These are phyloP conservation scores for Polypterus senegalus DNA, from an alignment of 2,113 vertebrate genomes.

Conservation along the genomic window DNA sequence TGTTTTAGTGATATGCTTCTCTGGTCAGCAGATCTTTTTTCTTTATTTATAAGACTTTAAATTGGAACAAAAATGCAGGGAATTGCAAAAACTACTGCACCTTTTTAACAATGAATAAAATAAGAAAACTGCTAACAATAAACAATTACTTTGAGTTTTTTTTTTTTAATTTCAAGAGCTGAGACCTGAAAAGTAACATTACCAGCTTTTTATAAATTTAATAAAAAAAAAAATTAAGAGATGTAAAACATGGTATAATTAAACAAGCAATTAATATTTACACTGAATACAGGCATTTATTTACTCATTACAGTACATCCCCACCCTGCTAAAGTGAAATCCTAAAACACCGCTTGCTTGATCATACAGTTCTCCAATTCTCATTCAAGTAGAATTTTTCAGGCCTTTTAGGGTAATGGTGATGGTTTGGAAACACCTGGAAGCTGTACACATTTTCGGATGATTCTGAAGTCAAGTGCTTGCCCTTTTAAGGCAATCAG, in stretches of 20 bases:
- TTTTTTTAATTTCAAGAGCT: no score
- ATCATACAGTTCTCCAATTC: constrained; percentile 3
- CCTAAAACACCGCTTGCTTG: neutral
- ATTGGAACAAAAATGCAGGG: no score
- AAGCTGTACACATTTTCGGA: constrained; percentile 52
- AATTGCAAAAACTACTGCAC: no score
- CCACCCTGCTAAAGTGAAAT: neutral
- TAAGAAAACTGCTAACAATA: no score
- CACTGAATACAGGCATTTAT: constrained; percentile 70
- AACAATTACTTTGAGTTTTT: no score
- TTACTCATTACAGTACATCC: constrained; percentile 55
- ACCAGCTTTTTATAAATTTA: constrained; percentile 13
- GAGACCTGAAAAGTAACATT: no score
- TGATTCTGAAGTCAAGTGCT: constrained; percentile 1
- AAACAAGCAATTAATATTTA: constrained; percentile 88
- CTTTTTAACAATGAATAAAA: no score
- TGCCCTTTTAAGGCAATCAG: constrained; percentile 13
- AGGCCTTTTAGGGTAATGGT: constrained; percentile 50
- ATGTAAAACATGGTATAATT: constrained; percentile 72
- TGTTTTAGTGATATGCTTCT: no score
- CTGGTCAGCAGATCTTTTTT: no score
- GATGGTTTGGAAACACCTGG: constrained; percentile 39
- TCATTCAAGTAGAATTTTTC: constrained; percentile 33
- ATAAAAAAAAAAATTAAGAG: constrained; percentile 28
- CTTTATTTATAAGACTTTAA: no score